Evolutionary conservation across 2,113 vertebrate genomes (phyloP).

Genomic region (Mirza zaza): DNA sequence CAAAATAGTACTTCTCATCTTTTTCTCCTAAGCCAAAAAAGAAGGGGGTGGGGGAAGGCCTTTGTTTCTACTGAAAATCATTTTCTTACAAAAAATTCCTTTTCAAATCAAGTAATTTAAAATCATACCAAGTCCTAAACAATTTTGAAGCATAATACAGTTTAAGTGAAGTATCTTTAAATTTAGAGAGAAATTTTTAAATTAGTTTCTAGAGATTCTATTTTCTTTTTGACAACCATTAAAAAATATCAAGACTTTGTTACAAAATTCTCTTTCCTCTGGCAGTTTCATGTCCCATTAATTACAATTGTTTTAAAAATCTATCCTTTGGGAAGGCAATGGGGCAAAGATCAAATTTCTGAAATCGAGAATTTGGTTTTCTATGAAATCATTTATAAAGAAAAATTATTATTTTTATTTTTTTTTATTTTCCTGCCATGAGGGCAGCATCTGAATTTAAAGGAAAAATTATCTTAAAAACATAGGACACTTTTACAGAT

Average conservation of each 20-base stretch:
- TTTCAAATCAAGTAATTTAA: conserved; percentile 51
- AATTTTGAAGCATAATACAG: background rate
- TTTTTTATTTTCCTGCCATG: too few relatives aligned
- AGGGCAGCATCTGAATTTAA: too few relatives aligned
- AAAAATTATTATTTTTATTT: too few relatives aligned
- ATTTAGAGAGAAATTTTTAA: background rate
- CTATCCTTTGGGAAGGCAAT: background rate
- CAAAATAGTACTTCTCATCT: conserved; percentile 38
- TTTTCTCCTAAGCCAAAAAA: background rate
- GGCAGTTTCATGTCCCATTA: background rate
- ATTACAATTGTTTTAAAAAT: conserved; percentile 25
- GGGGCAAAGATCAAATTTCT: background rate
- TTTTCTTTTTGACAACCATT: background rate
- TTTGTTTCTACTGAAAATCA: conserved; percentile 23
- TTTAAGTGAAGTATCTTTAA: conserved; percentile 17
- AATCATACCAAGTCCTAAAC: conserved; percentile 10
- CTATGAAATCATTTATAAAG: background rate
- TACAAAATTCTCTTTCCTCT: background rate
- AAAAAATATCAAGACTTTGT: background rate
- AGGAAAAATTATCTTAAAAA: background rate
- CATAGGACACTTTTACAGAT: background rate
- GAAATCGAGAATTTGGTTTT: conserved; percentile 19
- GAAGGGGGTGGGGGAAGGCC: fast-evolving
- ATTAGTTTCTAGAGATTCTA: background rate
- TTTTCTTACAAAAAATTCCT: conserved; percentile 44